Evolutionary conservation across 2,888 invertebrate species (phyloP).

Genomic region (Polyploca ridens): DNA sequence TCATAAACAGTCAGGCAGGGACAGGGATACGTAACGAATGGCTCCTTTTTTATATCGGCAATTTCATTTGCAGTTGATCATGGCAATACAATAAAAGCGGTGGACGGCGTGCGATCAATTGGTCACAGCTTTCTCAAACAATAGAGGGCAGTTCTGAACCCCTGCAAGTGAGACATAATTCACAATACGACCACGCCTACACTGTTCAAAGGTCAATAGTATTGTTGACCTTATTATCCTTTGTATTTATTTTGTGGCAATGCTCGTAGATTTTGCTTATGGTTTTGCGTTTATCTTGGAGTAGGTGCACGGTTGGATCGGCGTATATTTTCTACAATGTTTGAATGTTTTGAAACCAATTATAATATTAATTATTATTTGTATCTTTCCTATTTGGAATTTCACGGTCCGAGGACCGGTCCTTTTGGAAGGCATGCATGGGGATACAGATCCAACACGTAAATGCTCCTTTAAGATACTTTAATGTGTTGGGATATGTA

Average conservation of each 20-base stretch:
- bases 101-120: constrained; percentile 41
- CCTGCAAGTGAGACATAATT: constrained; percentile 8
- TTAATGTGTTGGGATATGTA: too few relatives aligned
- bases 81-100: constrained; percentile 30
- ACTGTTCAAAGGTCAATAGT: constrained; percentile 1
- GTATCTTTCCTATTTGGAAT: too few relatives aligned
- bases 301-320: neutral
- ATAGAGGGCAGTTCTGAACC: constrained; percentile 16
- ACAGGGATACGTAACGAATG: constrained; percentile 11
- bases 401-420: too few relatives aligned
- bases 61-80: constrained; percentile 9
- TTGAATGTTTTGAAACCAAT: neutral
- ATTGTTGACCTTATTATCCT: constrained; percentile 5
- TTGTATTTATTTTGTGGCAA: constrained; percentile 7
- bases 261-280: neutral
- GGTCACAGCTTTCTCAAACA: constrained; percentile 18
- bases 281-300: neutral
- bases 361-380: too few relatives aligned
- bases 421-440: too few relatives aligned
- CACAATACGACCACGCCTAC: constrained; percentile 7
- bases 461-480: too few relatives aligned
- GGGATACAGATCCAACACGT: too few relatives aligned
- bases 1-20: neutral
- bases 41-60: constrained; percentile 22
- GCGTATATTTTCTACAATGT: neutral